Evolutionary conservation across 1,140 invertebrate genomes (phyloP).

Genomic region (Diorhabda carinulata): DNA sequence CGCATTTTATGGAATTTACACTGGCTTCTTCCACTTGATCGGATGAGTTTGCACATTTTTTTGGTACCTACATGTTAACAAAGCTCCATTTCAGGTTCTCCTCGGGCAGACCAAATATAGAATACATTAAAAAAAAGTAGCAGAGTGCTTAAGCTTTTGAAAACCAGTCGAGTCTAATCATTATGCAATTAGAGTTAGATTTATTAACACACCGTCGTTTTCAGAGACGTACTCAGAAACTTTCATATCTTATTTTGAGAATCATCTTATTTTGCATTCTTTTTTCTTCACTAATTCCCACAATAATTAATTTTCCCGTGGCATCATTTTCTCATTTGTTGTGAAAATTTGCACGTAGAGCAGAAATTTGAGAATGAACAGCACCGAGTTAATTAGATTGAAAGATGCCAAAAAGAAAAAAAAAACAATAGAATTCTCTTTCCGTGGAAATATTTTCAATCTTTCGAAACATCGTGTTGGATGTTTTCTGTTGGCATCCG

Average conservation of each 20-base stretch:
- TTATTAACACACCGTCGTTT: background rate
- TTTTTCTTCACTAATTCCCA: no score
- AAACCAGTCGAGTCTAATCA: constrained; percentile 8
- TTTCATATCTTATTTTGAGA: background rate
- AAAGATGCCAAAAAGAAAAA: no score
- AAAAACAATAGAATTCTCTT: no score
- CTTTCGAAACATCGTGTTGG: no score
- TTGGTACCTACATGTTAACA: constrained; percentile 7
- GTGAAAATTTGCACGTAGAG: no score
- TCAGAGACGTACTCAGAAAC: background rate
- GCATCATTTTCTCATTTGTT: no score
- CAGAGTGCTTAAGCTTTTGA: background rate
- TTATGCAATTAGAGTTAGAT: constrained; percentile 11
- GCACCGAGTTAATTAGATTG: no score
- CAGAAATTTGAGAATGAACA: no score
- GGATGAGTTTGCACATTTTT: constrained; percentile 2
- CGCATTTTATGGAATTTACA: background rate
- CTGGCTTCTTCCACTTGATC: background rate
- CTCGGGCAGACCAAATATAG: constrained; percentile 8
- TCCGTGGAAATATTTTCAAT: no score
- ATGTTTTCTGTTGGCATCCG: no score
- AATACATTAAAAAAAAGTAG: background rate
- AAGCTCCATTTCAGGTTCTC: constrained; percentile 13
- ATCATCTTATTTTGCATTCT: no score
- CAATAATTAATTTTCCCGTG: no score